Conservation (phyloP, 2,113 vertebrate species). For the Glareola pratincola region DNA sequence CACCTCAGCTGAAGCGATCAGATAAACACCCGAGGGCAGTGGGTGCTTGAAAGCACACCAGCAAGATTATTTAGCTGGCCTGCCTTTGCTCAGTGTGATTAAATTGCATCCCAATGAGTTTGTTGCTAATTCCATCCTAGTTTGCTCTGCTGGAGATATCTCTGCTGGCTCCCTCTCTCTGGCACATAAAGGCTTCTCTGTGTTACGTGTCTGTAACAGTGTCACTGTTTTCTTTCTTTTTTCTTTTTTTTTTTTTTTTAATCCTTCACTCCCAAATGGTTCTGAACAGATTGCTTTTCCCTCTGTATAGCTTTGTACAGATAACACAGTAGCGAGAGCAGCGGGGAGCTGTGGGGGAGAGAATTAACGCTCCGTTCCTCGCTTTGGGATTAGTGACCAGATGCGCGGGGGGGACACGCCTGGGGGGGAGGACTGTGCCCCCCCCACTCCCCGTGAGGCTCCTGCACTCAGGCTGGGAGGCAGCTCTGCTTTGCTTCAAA, state of each 20-base stretch:
- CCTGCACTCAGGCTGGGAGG: background rate
- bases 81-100: background rate
- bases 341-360: background rate
- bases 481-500: background rate
- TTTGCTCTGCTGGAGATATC: conserved; percentile 29
- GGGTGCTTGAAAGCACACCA: background rate
- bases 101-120: background rate
- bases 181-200: conserved; percentile 37
- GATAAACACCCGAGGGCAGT: fast-evolving
- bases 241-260: background rate
- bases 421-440: fast-evolving
- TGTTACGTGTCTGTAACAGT: background rate
- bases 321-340: background rate
- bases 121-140: background rate
- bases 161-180: conserved; percentile 36
- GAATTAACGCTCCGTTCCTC: background rate
- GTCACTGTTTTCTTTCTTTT: background rate
- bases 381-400: background rate
- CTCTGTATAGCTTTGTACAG: conserved; percentile 3
- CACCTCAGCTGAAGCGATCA: background rate
- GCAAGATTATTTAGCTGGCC: fast-evolving
- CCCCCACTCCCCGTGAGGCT: background rate
- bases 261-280: background rate
- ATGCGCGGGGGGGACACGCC: fast-evolving
- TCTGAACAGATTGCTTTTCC: background rate